Percentiles rank a stretch among this genome's conserved stretches.
These are phyloP conservation scores for Semaprochilodus insignis DNA, from an alignment of 2,797 vertebrate genomes.

Conservation along the genomic window DNA sequence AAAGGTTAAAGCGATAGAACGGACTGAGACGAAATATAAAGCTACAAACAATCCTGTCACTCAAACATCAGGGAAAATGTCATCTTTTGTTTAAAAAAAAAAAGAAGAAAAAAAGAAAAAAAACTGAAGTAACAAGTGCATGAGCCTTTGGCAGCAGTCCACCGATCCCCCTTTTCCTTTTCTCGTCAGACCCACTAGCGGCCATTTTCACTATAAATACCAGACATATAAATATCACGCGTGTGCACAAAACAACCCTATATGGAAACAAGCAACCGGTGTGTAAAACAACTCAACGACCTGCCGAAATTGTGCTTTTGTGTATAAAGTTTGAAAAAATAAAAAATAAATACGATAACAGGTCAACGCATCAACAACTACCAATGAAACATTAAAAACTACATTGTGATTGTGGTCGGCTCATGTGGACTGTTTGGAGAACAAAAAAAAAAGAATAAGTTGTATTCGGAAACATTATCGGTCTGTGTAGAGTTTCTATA, in stretches of 20 bases:
- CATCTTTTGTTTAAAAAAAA: slow-evolving; percentile 55
- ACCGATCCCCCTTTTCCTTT: slow-evolving; percentile 22
- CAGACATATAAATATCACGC: slow-evolving; percentile 70
- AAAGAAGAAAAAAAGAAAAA: background rate
- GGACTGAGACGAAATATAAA: slow-evolving; percentile 53
- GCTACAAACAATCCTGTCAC: slow-evolving; percentile 59
- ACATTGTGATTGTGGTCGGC: slow-evolving; percentile 81
- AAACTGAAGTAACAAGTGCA: slow-evolving; percentile 73
- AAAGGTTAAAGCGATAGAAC: slow-evolving; percentile 60
- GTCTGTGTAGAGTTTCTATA: slow-evolving; percentile 81
- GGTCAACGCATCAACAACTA: slow-evolving; percentile 56
- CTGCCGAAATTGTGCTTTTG: slow-evolving; percentile 70
- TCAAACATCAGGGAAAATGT: slow-evolving; percentile 68
- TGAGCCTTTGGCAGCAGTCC: slow-evolving; percentile 65
- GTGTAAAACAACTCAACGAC: slow-evolving; percentile 56
- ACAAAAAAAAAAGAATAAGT: slow-evolving; percentile 56
- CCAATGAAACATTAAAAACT: slow-evolving; percentile 62
- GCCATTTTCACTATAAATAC: slow-evolving; percentile 76
- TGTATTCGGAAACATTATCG: slow-evolving; percentile 72
- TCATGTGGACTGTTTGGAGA: slow-evolving; percentile 80
- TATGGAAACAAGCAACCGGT: slow-evolving; percentile 58
- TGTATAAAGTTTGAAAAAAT: slow-evolving; percentile 61
- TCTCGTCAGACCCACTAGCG: slow-evolving; percentile 61
- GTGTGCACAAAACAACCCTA: slow-evolving; percentile 45
- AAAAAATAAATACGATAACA: slow-evolving; percentile 52